Conservation (phyloP, 2,888 invertebrate species). For the Osedax frankpressi region DNA sequence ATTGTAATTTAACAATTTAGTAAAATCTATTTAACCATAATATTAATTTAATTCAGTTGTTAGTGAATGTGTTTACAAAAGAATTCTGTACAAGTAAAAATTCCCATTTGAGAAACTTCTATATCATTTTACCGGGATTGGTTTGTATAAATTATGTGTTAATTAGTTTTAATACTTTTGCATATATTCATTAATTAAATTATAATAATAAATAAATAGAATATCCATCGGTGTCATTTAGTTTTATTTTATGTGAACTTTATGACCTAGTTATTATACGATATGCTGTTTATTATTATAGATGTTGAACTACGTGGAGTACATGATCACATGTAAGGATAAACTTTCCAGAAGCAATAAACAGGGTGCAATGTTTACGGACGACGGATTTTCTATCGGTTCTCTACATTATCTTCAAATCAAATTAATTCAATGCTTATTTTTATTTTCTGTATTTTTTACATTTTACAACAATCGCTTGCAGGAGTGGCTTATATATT, state of each 20-base stretch:
- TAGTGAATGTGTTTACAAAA: slow-evolving; percentile 81
- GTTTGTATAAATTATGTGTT: slow-evolving; percentile 31
- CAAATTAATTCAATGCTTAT: not conserved
- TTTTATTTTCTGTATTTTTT: not conserved
- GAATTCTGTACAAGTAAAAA: slow-evolving; percentile 75
- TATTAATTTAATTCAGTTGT: slow-evolving; percentile 48
- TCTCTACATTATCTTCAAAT: slow-evolving; percentile 25
- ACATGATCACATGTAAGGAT: slow-evolving; percentile 78
- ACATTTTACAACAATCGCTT: not conserved
- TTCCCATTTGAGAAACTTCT: slow-evolving; percentile 78
- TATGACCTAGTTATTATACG: too few relatives aligned
- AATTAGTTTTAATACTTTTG: not conserved
- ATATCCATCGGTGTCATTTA: too few relatives aligned
- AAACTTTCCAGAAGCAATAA: slow-evolving; percentile 80
- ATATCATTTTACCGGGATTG: slow-evolving; percentile 74
- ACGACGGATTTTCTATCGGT: slow-evolving; percentile 96
- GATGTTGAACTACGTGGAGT: slow-evolving; percentile 84
- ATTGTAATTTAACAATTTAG: too few relatives aligned
- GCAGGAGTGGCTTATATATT: slow-evolving; percentile 72
- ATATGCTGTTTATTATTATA: slow-evolving; percentile 42
- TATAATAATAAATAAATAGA: not conserved
- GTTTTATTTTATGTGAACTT: too few relatives aligned
- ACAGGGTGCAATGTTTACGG: slow-evolving; percentile 77
- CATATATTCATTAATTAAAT: not conserved
- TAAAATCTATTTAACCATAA: too few relatives aligned